A percentile compares a stretch with the other conserved stretches of the same genome.
Conservation (phyloP, 2,888 invertebrate genomes). For the Tipula confusa region DNA sequence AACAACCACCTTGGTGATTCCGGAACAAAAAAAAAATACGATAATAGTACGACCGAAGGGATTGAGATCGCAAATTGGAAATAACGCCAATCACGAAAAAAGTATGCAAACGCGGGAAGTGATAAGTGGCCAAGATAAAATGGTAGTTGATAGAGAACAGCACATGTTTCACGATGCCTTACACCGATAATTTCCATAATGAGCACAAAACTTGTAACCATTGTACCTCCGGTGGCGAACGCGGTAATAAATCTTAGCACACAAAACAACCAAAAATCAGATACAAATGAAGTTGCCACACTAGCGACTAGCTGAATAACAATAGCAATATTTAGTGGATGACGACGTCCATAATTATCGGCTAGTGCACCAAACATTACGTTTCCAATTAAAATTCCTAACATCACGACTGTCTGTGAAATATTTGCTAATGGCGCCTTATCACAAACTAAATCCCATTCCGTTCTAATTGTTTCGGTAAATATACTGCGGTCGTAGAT, state of each 20-base stretch:
- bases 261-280: constrained; percentile 62
- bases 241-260: constrained; percentile 66
- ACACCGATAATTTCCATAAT: constrained; percentile 64
- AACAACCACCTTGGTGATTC: constrained; percentile 79
- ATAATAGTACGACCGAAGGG: constrained; percentile 57
- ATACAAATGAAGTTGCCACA: constrained; percentile 64
- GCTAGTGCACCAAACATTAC: constrained; percentile 69
- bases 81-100: constrained; percentile 61
- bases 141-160: constrained; percentile 65
- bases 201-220: constrained; percentile 72
- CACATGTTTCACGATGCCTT: constrained; percentile 51
- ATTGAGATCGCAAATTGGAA: constrained; percentile 65
- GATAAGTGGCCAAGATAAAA: constrained; percentile 66
- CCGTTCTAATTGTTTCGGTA: constrained; percentile 65
- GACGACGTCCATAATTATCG: constrained; percentile 75
- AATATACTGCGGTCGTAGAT: constrained; percentile 63
- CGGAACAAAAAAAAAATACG: constrained; percentile 65
- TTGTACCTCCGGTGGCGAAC: constrained; percentile 75
- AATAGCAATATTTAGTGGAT: constrained; percentile 68
- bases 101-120: constrained; percentile 60
- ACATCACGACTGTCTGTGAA: constrained; percentile 74
- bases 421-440: constrained; percentile 62
- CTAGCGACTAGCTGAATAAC: constrained; percentile 69
- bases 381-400: constrained; percentile 71
- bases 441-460: constrained; percentile 72